Percentiles rank a stretch among this genome's conserved stretches.
Conservation (phyloP, 2,113 vertebrate genomes). For the Antechinus flavipes region DNA sequence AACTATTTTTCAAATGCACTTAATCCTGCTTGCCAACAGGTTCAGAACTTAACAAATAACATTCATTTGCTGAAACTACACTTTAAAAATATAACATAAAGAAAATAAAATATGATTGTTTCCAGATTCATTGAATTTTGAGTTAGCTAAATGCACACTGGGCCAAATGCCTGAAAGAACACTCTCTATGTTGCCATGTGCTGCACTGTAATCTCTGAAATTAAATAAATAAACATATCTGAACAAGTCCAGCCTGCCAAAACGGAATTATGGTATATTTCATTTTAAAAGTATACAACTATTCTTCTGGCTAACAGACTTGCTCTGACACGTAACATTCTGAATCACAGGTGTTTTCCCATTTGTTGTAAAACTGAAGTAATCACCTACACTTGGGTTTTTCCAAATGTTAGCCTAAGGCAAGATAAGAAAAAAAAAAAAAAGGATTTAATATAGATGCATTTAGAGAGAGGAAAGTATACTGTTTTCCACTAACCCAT, state of each 20-base stretch:
- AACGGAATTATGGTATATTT: not conserved
- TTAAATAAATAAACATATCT: constrained; percentile 19
- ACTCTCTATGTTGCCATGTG: constrained; percentile 18
- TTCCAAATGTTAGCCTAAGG: constrained; percentile 38
- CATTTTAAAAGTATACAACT: not conserved
- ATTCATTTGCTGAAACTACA: not conserved
- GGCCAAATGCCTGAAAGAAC: constrained; percentile 18
- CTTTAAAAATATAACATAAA: not conserved
- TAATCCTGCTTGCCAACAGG: constrained; percentile 1
- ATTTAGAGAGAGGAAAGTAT: not conserved
- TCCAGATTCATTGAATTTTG: not conserved
- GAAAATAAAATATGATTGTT: not conserved
- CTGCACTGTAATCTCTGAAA: not conserved
- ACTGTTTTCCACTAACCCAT: not conserved
- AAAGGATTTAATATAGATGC: not conserved
- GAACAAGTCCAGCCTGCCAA: constrained; percentile 24
- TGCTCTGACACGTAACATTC: not conserved
- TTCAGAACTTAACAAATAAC: not conserved
- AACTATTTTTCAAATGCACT: not conserved
- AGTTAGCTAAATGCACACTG: not conserved
- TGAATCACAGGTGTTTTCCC: constrained; percentile 61
- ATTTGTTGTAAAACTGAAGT: constrained; percentile 41
- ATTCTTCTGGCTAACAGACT: constrained; percentile 28
- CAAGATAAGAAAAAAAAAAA: constrained; percentile 26
- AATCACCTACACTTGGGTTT: constrained; percentile 51